Evolutionary conservation across 1,140 invertebrate species (phyloP).

Genomic region (Muscidifurax raptorellus): DNA sequence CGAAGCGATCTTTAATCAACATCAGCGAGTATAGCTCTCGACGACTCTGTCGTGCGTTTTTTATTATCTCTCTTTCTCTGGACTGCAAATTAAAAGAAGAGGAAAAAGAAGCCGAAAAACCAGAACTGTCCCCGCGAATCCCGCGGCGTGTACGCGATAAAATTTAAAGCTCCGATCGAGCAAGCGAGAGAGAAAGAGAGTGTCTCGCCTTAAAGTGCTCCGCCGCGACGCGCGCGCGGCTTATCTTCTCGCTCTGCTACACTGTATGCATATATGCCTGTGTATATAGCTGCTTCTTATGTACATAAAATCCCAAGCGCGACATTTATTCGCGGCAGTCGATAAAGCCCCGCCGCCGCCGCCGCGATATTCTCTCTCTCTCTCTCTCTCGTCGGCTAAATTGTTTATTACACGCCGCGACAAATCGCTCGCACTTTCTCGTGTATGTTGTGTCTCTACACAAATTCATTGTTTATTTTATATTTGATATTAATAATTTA

Average conservation of each 20-base stretch:
- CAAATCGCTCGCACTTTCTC: slow-evolving; percentile 22
- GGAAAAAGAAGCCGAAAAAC: not conserved
- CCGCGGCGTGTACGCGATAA: slow-evolving; percentile 16
- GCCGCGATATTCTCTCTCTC: not conserved
- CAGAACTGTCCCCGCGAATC: not conserved
- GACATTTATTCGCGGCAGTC: slow-evolving; percentile 26
- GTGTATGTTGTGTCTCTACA: too few relatives aligned
- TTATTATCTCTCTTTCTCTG: not conserved
- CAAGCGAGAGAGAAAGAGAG: not conserved
- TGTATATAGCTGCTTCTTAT: not conserved
- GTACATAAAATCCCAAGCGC: not conserved
- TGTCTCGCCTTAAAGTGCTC: slow-evolving; percentile 30
- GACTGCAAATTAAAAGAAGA: not conserved
- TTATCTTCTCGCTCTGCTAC: not conserved
- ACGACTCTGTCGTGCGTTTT: not conserved
- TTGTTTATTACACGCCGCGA: slow-evolving; percentile 33
- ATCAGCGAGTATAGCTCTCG: not conserved
- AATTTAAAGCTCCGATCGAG: slow-evolving; percentile 33
- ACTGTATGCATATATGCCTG: not conserved
- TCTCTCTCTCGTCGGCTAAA: slow-evolving; percentile 21
- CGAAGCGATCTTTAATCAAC: slow-evolving; percentile 10
- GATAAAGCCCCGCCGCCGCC: slow-evolving; percentile 11
- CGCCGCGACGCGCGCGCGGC: not conserved
- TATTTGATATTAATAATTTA: too few relatives aligned
- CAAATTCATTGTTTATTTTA: too few relatives aligned